These are phyloP conservation scores for Ammodytes dubius DNA, from an alignment of 2,113 vertebrate species.

Conservation along the genomic window DNA sequence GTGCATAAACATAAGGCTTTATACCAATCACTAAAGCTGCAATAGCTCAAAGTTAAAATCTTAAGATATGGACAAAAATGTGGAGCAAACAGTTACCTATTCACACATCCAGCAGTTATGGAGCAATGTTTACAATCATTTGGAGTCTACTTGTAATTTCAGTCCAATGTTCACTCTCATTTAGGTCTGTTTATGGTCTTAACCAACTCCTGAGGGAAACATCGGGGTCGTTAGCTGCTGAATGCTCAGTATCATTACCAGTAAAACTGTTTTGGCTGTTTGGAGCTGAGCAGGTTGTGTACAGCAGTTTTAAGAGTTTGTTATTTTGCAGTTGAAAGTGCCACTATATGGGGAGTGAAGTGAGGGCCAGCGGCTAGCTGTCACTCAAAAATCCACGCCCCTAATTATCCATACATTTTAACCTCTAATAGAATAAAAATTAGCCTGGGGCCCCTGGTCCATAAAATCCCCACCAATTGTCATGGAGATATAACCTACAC, in stretches of 20 bases:
- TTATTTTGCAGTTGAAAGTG: too few relatives aligned
- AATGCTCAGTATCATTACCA: too few relatives aligned
- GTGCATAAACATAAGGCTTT: neutral
- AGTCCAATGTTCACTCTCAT: neutral
- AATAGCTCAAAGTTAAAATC: neutral
- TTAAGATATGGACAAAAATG: too few relatives aligned
- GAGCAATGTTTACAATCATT: neutral
- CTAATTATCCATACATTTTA: too few relatives aligned
- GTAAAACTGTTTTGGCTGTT: neutral
- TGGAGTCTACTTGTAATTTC: neutral
- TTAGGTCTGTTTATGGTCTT: neutral
- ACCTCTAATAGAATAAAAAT: too few relatives aligned
- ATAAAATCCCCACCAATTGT: too few relatives aligned
- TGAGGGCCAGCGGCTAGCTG: too few relatives aligned
- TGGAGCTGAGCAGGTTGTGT: neutral
- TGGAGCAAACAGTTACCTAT: neutral
- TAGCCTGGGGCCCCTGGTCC: too few relatives aligned
- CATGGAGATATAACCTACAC: too few relatives aligned
- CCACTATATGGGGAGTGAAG: too few relatives aligned
- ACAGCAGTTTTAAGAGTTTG: neutral
- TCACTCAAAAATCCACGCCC: neutral
- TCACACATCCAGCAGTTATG: neutral
- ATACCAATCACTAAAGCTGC: neutral
- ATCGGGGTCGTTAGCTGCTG: neutral
- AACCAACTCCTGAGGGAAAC: neutral